Percentiles rank a stretch among this genome's conserved stretches.
phyloP scores from a whole-genome alignment of 2,888 invertebrate species.

The Laspeyria flexula region DNA sequence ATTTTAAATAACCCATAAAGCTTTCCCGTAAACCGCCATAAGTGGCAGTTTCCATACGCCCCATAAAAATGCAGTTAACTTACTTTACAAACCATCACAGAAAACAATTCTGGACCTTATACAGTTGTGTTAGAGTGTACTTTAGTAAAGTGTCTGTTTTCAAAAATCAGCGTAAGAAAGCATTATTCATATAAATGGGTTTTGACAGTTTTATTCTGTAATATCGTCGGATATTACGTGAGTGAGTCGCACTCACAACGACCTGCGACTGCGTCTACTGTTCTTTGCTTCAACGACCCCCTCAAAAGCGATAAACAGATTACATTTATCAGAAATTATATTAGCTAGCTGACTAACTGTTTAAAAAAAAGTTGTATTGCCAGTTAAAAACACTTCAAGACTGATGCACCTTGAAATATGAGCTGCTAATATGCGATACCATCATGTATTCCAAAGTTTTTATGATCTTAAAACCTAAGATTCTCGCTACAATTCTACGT shows the following conservation, averaged over 20 bases:
- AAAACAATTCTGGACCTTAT: constrained; percentile 22
- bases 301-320: too few relatives aligned
- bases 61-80: constrained; percentile 56
- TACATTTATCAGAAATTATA: too few relatives aligned
- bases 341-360: too few relatives aligned
- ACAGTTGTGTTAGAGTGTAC: neutral
- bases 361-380: too few relatives aligned
- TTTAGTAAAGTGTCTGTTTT: neutral
- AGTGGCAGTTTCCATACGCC: constrained; percentile 63
- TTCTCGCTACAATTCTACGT: too few relatives aligned
- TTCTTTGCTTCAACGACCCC: neutral
- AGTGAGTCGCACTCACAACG: constrained; percentile 7
- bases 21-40: constrained; percentile 49
- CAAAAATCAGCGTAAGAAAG: constrained; percentile 47
- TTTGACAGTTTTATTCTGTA: constrained; percentile 79
- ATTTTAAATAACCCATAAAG: constrained; percentile 53
- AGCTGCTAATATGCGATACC: too few relatives aligned
- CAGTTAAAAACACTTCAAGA: too few relatives aligned
- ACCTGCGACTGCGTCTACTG: neutral
- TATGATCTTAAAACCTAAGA: too few relatives aligned
- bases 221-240: constrained; percentile 56
- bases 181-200: constrained; percentile 76
- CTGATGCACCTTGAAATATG: too few relatives aligned
- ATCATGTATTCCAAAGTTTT: too few relatives aligned
- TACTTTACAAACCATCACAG: constrained; percentile 12